Evolutionary conservation across 2,797 vertebrate species (phyloP).

Genomic region (Lepus oiostolus): DNA sequence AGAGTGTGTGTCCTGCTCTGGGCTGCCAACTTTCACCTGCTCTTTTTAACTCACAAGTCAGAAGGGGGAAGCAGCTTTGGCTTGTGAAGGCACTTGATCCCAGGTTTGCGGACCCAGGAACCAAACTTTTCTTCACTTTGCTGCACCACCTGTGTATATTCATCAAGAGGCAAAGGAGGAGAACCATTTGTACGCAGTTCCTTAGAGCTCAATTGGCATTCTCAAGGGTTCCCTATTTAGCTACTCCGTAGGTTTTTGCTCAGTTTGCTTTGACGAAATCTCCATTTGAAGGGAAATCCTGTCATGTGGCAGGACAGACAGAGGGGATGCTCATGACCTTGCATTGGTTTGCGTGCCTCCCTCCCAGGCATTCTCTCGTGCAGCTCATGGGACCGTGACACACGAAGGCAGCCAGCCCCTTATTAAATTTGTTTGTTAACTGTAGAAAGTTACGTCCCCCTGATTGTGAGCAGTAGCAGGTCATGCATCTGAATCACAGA

Average conservation of each 20-base stretch:
- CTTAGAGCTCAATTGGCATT: slow-evolving; percentile 82
- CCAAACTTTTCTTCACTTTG: background rate
- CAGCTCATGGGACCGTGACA: slow-evolving; percentile 81
- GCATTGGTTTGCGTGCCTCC: slow-evolving; percentile 80
- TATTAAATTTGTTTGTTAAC: slow-evolving; percentile 88
- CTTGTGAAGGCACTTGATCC: background rate
- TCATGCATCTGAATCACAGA: slow-evolving; percentile 64
- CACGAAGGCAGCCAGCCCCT: slow-evolving; percentile 83
- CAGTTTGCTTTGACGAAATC: slow-evolving; percentile 76
- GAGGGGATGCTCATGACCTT: slow-evolving; percentile 84
- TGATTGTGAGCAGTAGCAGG: slow-evolving; percentile 79
- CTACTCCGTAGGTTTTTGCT: slow-evolving; percentile 74
- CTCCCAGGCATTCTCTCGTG: slow-evolving; percentile 77
- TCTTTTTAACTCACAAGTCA: background rate
- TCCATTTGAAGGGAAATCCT: slow-evolving; percentile 79
- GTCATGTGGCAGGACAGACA: slow-evolving; percentile 77
- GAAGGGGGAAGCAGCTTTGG: background rate
- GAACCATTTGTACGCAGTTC: background rate
- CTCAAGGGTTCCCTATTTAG: slow-evolving; percentile 75
- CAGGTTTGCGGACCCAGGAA: background rate
- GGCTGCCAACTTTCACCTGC: too few relatives aligned
- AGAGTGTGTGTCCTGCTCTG: background rate
- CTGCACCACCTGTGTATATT: background rate
- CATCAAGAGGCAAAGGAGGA: slow-evolving; percentile 75
- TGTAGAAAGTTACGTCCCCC: slow-evolving; percentile 77